Conservation (phyloP, 37 sponge, comb jelly and placozoan genomes). For the Spongilla lacustris region DNA sequence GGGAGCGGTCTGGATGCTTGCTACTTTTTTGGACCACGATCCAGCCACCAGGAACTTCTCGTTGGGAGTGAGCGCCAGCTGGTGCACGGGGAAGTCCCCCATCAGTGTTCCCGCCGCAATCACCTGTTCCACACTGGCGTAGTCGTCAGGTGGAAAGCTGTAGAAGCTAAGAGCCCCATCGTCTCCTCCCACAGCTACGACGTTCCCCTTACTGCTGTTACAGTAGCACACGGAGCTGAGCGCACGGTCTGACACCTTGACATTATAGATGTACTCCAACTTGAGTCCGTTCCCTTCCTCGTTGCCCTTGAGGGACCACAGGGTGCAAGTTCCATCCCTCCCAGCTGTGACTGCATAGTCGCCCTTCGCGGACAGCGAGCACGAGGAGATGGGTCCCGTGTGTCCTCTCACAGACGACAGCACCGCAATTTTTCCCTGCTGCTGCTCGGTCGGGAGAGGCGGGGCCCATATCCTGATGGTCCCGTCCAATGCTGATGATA, state of each 20-base stretch:
- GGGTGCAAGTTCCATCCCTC: conserved; percentile 71
- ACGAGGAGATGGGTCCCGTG: conserved; percentile 65
- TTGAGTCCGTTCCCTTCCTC: not conserved
- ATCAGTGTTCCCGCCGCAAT: conserved; percentile 11
- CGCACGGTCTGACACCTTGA: conserved; percentile 44
- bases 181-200: conserved; percentile 34
- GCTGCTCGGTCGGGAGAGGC: conserved; percentile 14
- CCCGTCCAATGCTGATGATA: conserved; percentile 76
- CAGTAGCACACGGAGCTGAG: conserved; percentile 33
- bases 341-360: conserved; percentile 44
- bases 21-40: conserved; percentile 42
- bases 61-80: conserved; percentile 34
- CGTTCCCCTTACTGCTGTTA: not conserved
- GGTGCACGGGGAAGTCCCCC: conserved; percentile 27
- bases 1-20: not conserved
- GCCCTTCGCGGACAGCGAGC: conserved; percentile 8
- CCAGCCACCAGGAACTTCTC: conserved; percentile 39
- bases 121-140: not conserved
- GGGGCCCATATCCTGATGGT: conserved; percentile 82
- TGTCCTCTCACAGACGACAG: conserved; percentile 28
- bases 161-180: conserved; percentile 31
- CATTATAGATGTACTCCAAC: conserved; percentile 31
- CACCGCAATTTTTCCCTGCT: not conserved
- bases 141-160: conserved; percentile 18
- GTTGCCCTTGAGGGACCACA: conserved; percentile 58